Evolutionary conservation across 2,797 vertebrate species (phyloP).

Genomic region (Spinus pinus): DNA sequence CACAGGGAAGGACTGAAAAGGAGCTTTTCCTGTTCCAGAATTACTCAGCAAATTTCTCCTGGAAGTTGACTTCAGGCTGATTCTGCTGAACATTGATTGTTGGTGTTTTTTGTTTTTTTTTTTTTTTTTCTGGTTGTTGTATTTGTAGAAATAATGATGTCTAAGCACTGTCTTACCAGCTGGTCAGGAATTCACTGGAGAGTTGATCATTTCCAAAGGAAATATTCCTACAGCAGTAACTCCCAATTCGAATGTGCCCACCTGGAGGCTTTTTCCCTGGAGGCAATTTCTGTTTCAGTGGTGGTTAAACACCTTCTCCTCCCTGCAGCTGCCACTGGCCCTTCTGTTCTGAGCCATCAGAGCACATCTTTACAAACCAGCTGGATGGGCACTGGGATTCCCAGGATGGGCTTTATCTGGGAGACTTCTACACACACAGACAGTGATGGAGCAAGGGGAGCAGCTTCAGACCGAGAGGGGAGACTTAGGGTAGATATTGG

Average conservation of each 20-base stretch:
- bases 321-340: not conserved
- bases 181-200: not conserved
- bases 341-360: not conserved
- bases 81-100: not conserved
- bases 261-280: not conserved
- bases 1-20: not conserved
- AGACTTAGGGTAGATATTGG: not conserved
- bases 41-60: not conserved
- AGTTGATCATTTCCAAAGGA: not conserved
- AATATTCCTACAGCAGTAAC: rapidly evolving
- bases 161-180: not conserved
- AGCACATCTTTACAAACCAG: not conserved
- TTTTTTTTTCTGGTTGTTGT: rapidly evolving
- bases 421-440: not conserved
- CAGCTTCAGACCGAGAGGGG: not conserved
- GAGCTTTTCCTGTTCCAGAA: not conserved
- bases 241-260: not conserved
- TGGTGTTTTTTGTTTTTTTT: rapidly evolving
- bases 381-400: not conserved
- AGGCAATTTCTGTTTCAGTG: not conserved
- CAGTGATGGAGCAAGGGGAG: not conserved
- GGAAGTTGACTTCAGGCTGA: not conserved
- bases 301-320: not conserved
- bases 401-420: not conserved
- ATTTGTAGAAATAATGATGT: not conserved